These are phyloP conservation scores for Brenthis ino DNA, from an alignment of 2,888 invertebrate species.

Conservation along the genomic window DNA sequence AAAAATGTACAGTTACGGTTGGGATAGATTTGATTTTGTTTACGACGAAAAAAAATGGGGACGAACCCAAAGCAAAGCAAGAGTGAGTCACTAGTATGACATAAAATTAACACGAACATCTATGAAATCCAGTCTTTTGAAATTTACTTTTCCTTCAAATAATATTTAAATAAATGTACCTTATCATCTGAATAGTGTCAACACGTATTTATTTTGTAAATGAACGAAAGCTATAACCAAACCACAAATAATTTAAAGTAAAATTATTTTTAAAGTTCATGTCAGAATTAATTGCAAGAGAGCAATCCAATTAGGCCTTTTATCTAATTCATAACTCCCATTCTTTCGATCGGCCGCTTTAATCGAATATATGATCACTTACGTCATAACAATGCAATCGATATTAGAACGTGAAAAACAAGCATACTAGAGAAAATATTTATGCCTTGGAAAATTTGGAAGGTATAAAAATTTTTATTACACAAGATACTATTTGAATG, in stretches of 20 bases:
- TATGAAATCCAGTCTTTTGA: no score
- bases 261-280: neutral
- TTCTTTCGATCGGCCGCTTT: slow-evolving; percentile 12
- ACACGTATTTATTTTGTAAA: neutral
- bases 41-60: no score
- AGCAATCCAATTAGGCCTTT: slow-evolving; percentile 26
- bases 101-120: no score
- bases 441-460: no score
- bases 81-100: no score
- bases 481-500: no score
- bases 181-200: neutral
- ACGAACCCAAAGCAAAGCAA: no score
- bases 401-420: neutral
- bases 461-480: no score
- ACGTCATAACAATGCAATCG: slow-evolving; percentile 12
- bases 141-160: neutral
- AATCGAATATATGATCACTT: slow-evolving; percentile 27
- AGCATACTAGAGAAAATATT: neutral
- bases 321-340: slow-evolving; percentile 26
- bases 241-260: slow-evolving; percentile 11
- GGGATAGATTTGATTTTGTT: no score
- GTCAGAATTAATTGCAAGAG: slow-evolving; percentile 14
- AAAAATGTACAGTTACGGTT: no score
- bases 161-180: no score
- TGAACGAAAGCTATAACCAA: neutral